Evolutionary conservation across 2,888 invertebrate genomes (phyloP).

Genomic region (Polydesmus complanatus): DNA sequence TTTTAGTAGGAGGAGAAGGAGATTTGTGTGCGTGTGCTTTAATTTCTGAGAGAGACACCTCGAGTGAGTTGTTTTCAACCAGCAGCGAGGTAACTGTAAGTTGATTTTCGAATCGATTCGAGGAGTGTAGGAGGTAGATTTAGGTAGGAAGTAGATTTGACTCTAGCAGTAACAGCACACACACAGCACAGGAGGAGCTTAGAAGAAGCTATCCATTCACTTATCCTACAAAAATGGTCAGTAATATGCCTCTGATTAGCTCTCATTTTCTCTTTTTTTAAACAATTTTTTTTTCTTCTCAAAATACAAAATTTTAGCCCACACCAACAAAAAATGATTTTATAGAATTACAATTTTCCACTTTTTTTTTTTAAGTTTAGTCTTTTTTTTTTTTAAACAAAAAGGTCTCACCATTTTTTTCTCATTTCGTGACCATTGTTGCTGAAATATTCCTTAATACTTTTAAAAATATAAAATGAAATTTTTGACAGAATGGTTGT

Average conservation of each 20-base stretch:
- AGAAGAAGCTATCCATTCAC: background rate
- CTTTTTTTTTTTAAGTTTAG: background rate
- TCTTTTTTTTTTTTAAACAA: too few species aligned
- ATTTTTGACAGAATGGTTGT: too few species aligned
- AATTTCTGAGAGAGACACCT: too few species aligned
- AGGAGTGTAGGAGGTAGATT: background rate
- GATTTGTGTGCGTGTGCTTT: background rate
- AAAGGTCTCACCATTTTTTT: too few species aligned
- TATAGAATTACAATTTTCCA: too few species aligned
- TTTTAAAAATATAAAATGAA: too few species aligned
- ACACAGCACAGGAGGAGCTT: too few species aligned
- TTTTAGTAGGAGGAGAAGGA: background rate
- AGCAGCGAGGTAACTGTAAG: background rate
- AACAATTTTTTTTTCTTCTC: background rate
- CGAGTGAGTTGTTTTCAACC: too few species aligned
- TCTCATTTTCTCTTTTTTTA: background rate
- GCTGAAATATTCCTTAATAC: too few species aligned
- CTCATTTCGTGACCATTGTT: too few species aligned
- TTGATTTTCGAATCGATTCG: background rate
- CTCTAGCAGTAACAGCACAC: background rate
- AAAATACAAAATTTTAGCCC: too few species aligned
- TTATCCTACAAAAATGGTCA: constrained; percentile 16
- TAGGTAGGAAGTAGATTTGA: background rate
- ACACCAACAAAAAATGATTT: too few species aligned
- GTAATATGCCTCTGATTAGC: constrained; percentile 4